A percentile compares a stretch with the other conserved stretches of the same genome.
Conservation (phyloP, 1,140 invertebrate genomes). For the Pogonomyrmex barbatus region DNA sequence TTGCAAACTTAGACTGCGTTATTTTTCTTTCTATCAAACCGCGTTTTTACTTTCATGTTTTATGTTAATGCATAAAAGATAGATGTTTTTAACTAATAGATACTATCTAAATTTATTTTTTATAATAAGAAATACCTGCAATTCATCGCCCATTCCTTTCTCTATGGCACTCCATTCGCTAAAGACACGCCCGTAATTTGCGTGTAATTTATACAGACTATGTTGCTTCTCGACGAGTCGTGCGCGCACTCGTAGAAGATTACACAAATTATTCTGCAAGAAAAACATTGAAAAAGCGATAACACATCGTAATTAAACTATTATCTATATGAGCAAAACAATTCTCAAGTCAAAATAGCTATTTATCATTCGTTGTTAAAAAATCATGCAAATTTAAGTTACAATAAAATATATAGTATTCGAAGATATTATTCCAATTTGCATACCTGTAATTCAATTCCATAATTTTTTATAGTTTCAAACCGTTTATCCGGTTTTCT, state of each 20-base stretch:
- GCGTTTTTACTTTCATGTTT: background rate
- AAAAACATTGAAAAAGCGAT: constrained; percentile 67
- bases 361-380: background rate
- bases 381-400: background rate
- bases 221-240: constrained; percentile 92
- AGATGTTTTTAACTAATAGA: background rate
- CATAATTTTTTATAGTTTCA: constrained; percentile 92
- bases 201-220: constrained; percentile 93
- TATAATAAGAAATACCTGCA: constrained; percentile 87
- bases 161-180: constrained; percentile 95
- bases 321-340: background rate
- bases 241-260: constrained; percentile 87
- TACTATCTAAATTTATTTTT: background rate
- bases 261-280: constrained; percentile 84
- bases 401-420: background rate
- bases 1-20: constrained; percentile 43
- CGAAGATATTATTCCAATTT: background rate
- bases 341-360: background rate
- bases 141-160: constrained; percentile 93
- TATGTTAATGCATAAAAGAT: background rate
- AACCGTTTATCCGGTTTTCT: constrained; percentile 92
- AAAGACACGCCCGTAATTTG: constrained; percentile 93
- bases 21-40: background rate
- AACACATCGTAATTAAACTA: constrained; percentile 15
- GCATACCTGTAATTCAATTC: constrained; percentile 90